Percentiles rank a stretch among this genome's conserved stretches.
These are phyloP conservation scores for Dynastes tityus DNA, from an alignment of 2,888 invertebrate genomes.

Conservation along the genomic window DNA sequence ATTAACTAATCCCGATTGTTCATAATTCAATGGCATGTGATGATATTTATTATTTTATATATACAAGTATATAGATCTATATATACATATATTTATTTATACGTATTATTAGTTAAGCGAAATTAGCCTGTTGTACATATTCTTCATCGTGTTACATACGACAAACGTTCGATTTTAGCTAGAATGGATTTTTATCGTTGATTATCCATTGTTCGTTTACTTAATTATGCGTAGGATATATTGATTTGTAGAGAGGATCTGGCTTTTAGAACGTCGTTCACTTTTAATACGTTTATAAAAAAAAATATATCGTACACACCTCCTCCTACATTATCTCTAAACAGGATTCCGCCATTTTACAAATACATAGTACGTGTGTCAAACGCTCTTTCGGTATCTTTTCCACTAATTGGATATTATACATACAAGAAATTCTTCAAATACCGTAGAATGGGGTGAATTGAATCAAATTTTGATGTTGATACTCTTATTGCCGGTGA, in stretches of 20 bases:
- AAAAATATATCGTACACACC: no score
- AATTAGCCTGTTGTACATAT: not conserved
- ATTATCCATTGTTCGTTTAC: not conserved
- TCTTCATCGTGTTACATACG: not conserved
- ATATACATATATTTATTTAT: conserved; percentile 39
- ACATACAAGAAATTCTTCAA: no score
- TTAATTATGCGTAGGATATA: conserved; percentile 13
- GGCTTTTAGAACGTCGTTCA: not conserved
- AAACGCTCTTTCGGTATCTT: no score
- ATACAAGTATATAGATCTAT: conserved; percentile 50
- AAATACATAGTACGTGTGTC: not conserved
- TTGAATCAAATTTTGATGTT: no score
- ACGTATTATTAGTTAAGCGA: conserved; percentile 11
- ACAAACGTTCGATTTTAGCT: conserved; percentile 15
- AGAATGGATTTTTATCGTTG: conserved; percentile 10
- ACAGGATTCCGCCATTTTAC: not conserved
- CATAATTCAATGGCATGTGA: conserved; percentile 49
- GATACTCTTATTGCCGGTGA: no score
- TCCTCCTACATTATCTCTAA: not conserved
- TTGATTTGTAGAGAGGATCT: not conserved
- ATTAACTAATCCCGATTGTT: conserved; percentile 46
- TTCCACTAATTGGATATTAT: no score
- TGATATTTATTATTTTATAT: conserved; percentile 33
- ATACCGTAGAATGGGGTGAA: no score
- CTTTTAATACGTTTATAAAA: no score